Evolutionary conservation across 2,888 invertebrate species (phyloP), one percentile per base, ranked within the genome.

Genomic region (Axea sp.): DNA sequence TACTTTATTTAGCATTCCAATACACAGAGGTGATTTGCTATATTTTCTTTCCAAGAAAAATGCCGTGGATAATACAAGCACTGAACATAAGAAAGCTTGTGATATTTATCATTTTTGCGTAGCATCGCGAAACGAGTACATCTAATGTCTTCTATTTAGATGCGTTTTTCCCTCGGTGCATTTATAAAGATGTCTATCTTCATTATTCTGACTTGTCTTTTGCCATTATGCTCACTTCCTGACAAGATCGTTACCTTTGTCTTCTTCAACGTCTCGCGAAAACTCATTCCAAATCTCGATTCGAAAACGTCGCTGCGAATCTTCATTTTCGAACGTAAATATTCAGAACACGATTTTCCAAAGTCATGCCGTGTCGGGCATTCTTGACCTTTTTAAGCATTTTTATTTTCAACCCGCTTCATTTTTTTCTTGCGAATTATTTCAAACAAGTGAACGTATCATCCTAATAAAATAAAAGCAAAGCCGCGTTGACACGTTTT

Each of bases 161-260:
- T 30, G 31, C 7, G 17, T 45, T 60, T 49, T 49, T 43, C 31
- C 39, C 24, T n/a, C 14, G 26, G 3, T 37, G 37, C 30, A 33
- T 64, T 64, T 64, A 64, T 33, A 30, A 31, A 51, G 62, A 64
- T 51, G 51, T 51, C 33, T 51, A 64, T 64, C 62, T 51, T 49
- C 62, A 41, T 51, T 39, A 62, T 49, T 37, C 39, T 31, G n/a
- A 57, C 49, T 64, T 37, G 62, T 64, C 41, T 62, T 31, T 30
- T 8, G 22, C 45, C 26, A 31, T 49, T 62, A 49, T 39, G 7
- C 22, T 49, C 8, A 60, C 37, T 60, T 26, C 47, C 11, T 22
- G 22, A 8, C 43, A 15, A 62, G 39, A 62, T 49, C 15, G 49
- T 62, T 62, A 62, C 47, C 47, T 47, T 45, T 37, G 33, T 45